Percentiles rank a stretch among this genome's conserved stretches.
Evolutionary conservation across 2,888 invertebrate species (phyloP).

Genomic region (Drosophila seclusa): DNA sequence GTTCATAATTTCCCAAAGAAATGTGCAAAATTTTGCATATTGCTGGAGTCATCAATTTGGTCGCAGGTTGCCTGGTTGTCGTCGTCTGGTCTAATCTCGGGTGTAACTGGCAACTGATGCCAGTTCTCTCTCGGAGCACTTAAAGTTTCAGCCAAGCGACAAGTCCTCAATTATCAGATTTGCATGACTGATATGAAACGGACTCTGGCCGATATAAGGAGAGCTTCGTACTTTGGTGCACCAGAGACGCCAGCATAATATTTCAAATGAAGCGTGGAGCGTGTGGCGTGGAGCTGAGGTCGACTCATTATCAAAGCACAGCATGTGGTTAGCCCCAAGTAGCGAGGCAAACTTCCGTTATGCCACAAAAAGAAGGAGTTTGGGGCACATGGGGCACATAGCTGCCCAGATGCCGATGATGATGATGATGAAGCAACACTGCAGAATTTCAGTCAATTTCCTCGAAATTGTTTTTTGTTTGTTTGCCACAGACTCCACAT

Average conservation of each 20-base stretch:
- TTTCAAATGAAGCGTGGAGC: conserved; percentile 74
- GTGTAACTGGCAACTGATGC: conserved; percentile 26
- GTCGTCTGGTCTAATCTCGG: conserved; percentile 55
- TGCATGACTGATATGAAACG: conserved; percentile 72
- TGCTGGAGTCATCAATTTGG: conserved; percentile 67
- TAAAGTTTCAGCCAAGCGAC: conserved; percentile 73
- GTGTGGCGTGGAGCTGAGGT: conserved; percentile 37
- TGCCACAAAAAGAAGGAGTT: conserved; percentile 31
- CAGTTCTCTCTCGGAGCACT: conserved; percentile 49
- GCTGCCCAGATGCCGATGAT: conserved; percentile 21
- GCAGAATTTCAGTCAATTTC: conserved; percentile 81
- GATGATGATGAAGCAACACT: conserved; percentile 75
- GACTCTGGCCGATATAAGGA: conserved; percentile 31
- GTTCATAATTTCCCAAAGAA: conserved; percentile 53
- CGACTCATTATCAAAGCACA: conserved; percentile 80
- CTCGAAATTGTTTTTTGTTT: conserved; percentile 79
- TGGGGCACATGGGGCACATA: conserved; percentile 53
- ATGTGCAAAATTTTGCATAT: conserved; percentile 57
- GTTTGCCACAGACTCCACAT: conserved; percentile 62
- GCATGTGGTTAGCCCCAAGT: conserved; percentile 79
- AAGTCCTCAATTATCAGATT: conserved; percentile 81
- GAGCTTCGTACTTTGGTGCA: conserved; percentile 16
- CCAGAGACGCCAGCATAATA: conserved; percentile 62
- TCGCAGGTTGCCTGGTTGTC: conserved; percentile 26
- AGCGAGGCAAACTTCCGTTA: conserved; percentile 62